A percentile compares a stretch with the other conserved stretches of the same genome.
These are phyloP conservation scores for Heliconius nattereri DNA, from an alignment of 1,140 invertebrate genomes.

Conservation along the genomic window DNA sequence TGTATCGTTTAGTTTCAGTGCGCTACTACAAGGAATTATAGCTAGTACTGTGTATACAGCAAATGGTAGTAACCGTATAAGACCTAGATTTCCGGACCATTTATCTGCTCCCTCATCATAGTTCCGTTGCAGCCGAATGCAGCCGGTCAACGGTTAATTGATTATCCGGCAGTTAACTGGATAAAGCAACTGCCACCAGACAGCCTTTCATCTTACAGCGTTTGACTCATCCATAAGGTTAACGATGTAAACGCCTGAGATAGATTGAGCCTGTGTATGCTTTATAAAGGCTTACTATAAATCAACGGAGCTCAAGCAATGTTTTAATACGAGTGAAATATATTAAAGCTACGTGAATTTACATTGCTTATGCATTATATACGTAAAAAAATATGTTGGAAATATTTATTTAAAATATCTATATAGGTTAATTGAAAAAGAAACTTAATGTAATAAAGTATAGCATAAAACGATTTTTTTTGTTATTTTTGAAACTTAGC, in stretches of 20 bases:
- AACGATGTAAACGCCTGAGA: slow-evolving; percentile 38
- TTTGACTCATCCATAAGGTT: slow-evolving; percentile 32
- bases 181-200: slow-evolving; percentile 45
- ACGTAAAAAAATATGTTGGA: too few relatives aligned
- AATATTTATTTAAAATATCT: neutral
- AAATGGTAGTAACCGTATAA: slow-evolving; percentile 44
- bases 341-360: neutral
- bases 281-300: slow-evolving; percentile 19
- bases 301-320: neutral
- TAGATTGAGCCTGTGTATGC: slow-evolving; percentile 16
- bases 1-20: slow-evolving; percentile 26
- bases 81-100: slow-evolving; percentile 57
- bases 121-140: slow-evolving; percentile 67
- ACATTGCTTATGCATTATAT: neutral
- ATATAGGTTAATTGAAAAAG: neutral
- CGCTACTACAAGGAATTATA: slow-evolving; percentile 32
- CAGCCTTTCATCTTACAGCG: slow-evolving; percentile 48
- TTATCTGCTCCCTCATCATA: slow-evolving; percentile 63
- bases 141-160: slow-evolving; percentile 73
- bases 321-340: slow-evolving; percentile 3
- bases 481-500: neutral
- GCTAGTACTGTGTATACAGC: slow-evolving; percentile 31
- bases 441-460: too few relatives aligned
- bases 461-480: neutral
- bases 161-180: slow-evolving; percentile 67